Evolutionary conservation across 2,888 invertebrate genomes (phyloP).

Genomic region (Drosophila putrida): DNA sequence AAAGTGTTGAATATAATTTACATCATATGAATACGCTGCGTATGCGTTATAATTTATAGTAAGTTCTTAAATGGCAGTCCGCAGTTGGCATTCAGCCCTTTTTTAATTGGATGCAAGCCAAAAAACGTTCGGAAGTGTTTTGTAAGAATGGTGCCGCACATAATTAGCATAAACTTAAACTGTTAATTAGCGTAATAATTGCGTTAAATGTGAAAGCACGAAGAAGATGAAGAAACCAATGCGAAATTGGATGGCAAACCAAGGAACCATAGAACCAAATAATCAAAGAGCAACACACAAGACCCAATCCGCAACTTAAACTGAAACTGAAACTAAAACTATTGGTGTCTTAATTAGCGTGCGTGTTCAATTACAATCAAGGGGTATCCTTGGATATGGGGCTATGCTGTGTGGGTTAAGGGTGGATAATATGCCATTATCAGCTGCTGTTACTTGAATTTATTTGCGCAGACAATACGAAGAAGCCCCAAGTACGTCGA

Average conservation of each 20-base stretch:
- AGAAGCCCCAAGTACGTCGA: constrained; percentile 12
- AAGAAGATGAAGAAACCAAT: constrained; percentile 30
- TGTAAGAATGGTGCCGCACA: constrained; percentile 37
- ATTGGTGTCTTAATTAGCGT: constrained; percentile 79
- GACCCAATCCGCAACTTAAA: constrained; percentile 43
- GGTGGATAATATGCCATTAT: constrained; percentile 70
- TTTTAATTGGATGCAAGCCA: constrained; percentile 50
- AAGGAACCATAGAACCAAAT: constrained; percentile 11
- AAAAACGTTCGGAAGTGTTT: constrained; percentile 36
- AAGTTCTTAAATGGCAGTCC: constrained; percentile 2
- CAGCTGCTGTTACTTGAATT: constrained; percentile 73
- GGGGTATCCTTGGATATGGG: not conserved
- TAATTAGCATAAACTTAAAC: constrained; percentile 79
- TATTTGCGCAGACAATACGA: constrained; percentile 60
- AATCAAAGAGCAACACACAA: constrained; percentile 20
- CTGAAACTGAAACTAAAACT: constrained; percentile 66
- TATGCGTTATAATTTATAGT: constrained; percentile 34
- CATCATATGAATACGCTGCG: constrained; percentile 11
- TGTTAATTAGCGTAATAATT: constrained; percentile 79
- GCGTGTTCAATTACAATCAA: constrained; percentile 74
- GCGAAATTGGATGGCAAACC: constrained; percentile 45
- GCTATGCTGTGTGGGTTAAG: not conserved
- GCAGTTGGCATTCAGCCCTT: constrained; percentile 11
- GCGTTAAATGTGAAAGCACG: constrained; percentile 52
- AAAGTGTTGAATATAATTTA: not conserved